These are phyloP conservation scores for Salvelinus sp. DNA, from an alignment of 2,113 vertebrate genomes.

Conservation along the genomic window DNA sequence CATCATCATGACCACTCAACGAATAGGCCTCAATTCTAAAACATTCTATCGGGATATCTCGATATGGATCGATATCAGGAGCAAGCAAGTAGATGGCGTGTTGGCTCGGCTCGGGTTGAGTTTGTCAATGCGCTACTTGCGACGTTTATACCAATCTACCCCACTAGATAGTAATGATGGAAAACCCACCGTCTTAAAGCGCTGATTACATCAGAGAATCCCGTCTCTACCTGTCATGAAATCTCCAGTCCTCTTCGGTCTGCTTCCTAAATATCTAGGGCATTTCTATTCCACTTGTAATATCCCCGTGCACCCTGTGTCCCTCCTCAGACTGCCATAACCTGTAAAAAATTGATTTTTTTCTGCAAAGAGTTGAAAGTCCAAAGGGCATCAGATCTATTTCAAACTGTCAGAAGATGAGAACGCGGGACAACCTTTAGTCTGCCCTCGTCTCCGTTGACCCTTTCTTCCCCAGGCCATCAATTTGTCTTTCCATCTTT, in stretches of 20 bases:
- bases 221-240: constrained; percentile 73
- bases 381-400: constrained; percentile 78
- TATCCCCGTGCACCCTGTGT: constrained; percentile 64
- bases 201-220: constrained; percentile 64
- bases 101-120: constrained; percentile 51
- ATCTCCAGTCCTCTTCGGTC: constrained; percentile 69
- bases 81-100: constrained; percentile 58
- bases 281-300: constrained; percentile 65
- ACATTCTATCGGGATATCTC: constrained; percentile 64
- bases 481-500: background rate
- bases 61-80: constrained; percentile 64
- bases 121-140: constrained; percentile 59
- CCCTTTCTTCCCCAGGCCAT: background rate
- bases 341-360: constrained; percentile 75
- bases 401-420: constrained; percentile 67
- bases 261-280: constrained; percentile 70
- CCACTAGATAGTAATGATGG: constrained; percentile 69
- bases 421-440: constrained; percentile 30
- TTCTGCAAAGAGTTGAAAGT: constrained; percentile 64
- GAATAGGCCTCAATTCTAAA: constrained; percentile 56
- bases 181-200: constrained; percentile 66
- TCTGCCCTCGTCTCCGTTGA: constrained; percentile 24
- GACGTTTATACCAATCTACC: constrained; percentile 67
- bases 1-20: constrained; percentile 38
- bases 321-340: constrained; percentile 78